phyloP scores from a whole-genome alignment of 1,140 invertebrate genomes.

The Marisa cornuarietis region DNA sequence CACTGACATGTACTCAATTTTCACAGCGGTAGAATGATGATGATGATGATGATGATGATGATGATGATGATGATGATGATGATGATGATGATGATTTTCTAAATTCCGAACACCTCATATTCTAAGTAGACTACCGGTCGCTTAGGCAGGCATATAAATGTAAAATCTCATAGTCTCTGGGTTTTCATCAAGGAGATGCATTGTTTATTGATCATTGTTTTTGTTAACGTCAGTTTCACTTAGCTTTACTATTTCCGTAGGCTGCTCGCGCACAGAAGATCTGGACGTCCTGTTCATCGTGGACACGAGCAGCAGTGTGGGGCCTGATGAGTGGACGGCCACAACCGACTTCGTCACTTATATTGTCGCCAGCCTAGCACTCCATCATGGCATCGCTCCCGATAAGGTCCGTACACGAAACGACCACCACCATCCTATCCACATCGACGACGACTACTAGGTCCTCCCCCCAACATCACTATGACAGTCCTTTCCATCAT shows the following conservation, averaged over 20 bases:
- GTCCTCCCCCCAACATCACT: background rate
- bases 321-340: slow-evolving; percentile 36
- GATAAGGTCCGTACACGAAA: slow-evolving; percentile 21
- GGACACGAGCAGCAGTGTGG: slow-evolving; percentile 48
- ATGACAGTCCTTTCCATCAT: background rate
- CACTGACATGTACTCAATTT: no score
- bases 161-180: no score
- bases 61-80: no score
- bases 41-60: no score
- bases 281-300: slow-evolving; percentile 54
- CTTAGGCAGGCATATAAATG: no score
- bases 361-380: slow-evolving; percentile 37
- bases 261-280: slow-evolving; percentile 27
- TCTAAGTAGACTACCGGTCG: no score
- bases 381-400: slow-evolving; percentile 29
- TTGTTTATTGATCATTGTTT: no score
- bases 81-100: no score
- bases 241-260: background rate
- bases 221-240: background rate
- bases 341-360: slow-evolving; percentile 42
- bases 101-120: no score
- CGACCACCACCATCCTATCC: no score
- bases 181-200: no score
- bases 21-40: no score
- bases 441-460: background rate